These are phyloP conservation scores for Leucophenga maculata DNA, from an alignment of 2,888 invertebrate genomes.

Conservation along the genomic window DNA sequence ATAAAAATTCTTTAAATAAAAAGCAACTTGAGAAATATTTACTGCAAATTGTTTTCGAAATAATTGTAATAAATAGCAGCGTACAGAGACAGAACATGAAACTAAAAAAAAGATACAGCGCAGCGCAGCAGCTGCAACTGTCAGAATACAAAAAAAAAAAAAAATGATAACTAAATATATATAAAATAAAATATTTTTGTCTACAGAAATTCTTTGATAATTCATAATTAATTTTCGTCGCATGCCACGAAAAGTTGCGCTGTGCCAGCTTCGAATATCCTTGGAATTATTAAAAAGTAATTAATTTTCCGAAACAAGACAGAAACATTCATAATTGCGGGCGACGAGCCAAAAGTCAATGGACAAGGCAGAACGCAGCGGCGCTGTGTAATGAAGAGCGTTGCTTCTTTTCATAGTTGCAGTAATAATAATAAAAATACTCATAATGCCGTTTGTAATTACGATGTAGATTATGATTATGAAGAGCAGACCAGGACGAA, in stretches of 20 bases:
- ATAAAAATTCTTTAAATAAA: conserved; percentile 1
- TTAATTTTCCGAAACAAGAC: conserved; percentile 57
- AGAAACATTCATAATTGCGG: conserved; percentile 57
- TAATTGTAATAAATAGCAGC: conserved; percentile 4
- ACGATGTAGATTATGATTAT: conserved; percentile 9
- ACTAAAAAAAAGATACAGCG: not conserved
- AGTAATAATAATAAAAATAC: conserved; percentile 16
- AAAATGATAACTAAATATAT: too few species aligned
- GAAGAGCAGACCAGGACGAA: not conserved
- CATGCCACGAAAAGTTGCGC: conserved; percentile 17
- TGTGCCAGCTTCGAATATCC: conserved; percentile 32
- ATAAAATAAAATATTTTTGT: not conserved
- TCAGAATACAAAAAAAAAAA: conserved; percentile 18
- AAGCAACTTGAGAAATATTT: not conserved
- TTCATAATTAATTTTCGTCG: conserved; percentile 20
- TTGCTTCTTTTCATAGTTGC: not conserved
- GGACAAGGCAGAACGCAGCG: conserved; percentile 4
- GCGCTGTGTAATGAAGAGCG: not conserved
- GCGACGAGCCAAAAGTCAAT: conserved; percentile 21
- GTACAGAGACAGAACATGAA: not conserved
- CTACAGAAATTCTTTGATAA: conserved; percentile 20
- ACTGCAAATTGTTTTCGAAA: conserved; percentile 11
- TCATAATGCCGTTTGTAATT: conserved; percentile 9
- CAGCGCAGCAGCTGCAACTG: conserved; percentile 30
- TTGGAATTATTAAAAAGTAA: conserved; percentile 62